Evolutionary conservation across 2,888 invertebrate genomes (phyloP).

Genomic region (Bembecia ichneumoniformis): DNA sequence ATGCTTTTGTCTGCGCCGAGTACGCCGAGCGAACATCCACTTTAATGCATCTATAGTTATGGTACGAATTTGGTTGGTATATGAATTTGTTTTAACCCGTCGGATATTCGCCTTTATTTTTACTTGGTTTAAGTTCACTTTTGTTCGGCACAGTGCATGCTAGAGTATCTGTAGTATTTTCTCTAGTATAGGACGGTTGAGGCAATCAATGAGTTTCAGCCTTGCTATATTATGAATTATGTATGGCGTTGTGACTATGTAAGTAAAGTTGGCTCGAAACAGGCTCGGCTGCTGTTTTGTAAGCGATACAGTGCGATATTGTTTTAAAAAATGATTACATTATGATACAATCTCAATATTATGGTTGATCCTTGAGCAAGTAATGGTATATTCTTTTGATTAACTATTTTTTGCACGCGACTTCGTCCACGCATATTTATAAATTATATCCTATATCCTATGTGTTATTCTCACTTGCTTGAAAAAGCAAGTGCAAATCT

Average conservation of each 20-base stretch:
- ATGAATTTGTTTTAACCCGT: no score
- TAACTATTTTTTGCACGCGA: no score
- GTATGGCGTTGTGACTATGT: conserved; percentile 16
- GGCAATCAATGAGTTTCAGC: conserved; percentile 56
- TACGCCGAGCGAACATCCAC: conserved; percentile 18
- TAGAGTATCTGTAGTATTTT: conserved; percentile 24
- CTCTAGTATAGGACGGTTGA: conserved; percentile 26
- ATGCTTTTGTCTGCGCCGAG: conserved; percentile 14
- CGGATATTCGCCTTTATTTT: no score
- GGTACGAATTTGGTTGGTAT: no score
- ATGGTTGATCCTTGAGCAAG: no score
- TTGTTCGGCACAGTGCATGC: neutral
- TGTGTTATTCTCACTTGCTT: no score
- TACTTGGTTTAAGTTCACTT: neutral
- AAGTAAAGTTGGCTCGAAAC: neutral
- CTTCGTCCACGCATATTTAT: no score
- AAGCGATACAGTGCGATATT: neutral
- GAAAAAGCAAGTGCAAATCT: no score
- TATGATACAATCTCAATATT: no score
- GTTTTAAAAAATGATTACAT: neutral
- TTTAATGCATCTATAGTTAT: neutral
- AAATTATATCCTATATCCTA: no score
- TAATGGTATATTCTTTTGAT: no score
- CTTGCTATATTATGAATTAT: conserved; percentile 43
- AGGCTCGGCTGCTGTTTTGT: neutral